phyloP scores from a whole-genome alignment of 2,888 invertebrate genomes.

The Hydroisotoma schaefferi region DNA sequence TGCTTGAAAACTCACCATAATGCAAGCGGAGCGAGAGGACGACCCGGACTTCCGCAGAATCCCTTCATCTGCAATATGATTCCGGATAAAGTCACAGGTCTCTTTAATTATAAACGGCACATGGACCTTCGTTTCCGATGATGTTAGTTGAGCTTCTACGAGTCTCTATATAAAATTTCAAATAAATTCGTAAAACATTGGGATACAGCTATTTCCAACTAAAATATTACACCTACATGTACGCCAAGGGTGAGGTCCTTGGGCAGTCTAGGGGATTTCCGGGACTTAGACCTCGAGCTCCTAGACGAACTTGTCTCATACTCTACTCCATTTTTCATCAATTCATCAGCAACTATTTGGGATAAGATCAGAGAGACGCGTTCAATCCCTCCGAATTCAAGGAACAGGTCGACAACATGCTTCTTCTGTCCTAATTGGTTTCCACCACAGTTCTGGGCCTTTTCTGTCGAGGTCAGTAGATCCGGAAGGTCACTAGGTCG shows the following conservation, averaged over 20 bases:
- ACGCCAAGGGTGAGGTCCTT: too few relatives aligned
- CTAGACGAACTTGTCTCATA: neutral
- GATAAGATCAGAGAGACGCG: neutral
- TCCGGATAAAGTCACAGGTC: slow-evolving; percentile 65
- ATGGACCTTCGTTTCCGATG: slow-evolving; percentile 66
- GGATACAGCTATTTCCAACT: too few relatives aligned
- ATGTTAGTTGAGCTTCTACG: slow-evolving; percentile 59
- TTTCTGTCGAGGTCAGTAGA: neutral
- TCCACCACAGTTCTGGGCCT: neutral
- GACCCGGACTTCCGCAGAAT: slow-evolving; percentile 86
- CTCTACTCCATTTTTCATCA: neutral
- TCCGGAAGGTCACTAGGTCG: neutral
- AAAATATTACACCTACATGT: too few relatives aligned
- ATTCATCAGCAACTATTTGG: neutral
- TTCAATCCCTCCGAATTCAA: neutral
- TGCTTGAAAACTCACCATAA: slow-evolving; percentile 60
- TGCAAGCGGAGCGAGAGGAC: slow-evolving; percentile 73
- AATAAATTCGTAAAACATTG: too few relatives aligned
- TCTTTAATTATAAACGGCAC: slow-evolving; percentile 71
- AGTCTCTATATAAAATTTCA: slow-evolving; percentile 17
- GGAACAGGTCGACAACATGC: neutral
- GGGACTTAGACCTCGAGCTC: neutral
- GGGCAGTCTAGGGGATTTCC: slow-evolving; percentile 5
- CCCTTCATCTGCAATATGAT: slow-evolving; percentile 72
- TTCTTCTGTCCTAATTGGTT: neutral